Evolutionary conservation across 2,888 invertebrate species (phyloP).

Genomic region (Diplolepis rosae): DNA sequence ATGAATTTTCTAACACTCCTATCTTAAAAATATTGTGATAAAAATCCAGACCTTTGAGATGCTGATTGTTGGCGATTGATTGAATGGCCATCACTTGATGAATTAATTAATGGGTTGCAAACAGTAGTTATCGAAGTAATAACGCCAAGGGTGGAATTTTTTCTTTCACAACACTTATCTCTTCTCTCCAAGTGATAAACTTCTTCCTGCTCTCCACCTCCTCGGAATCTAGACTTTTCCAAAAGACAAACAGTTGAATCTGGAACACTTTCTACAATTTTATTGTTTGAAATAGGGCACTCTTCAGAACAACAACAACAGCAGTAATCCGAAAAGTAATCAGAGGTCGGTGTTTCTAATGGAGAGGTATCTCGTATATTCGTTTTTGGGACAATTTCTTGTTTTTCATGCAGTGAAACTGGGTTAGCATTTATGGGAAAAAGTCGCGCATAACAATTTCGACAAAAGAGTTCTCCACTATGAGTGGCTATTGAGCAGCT

Average conservation of each 20-base stretch:
- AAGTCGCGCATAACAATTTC: conserved; percentile 60
- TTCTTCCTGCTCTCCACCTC: conserved; percentile 45
- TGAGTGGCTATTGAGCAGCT: conserved; percentile 62
- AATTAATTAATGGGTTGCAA: conserved; percentile 34
- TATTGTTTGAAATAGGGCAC: not conserved
- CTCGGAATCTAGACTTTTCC: conserved; percentile 52
- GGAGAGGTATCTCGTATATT: conserved; percentile 22
- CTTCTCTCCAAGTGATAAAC: conserved; percentile 31
- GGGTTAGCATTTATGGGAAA: conserved; percentile 44
- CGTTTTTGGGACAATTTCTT: not conserved
- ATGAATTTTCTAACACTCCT: too few relatives aligned
- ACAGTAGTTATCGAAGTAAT: conserved; percentile 33
- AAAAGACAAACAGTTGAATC: conserved; percentile 15
- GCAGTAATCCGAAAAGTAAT: conserved; percentile 44
- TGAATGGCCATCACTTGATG: conserved; percentile 52
- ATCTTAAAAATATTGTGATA: not conserved
- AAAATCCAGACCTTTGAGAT: not conserved
- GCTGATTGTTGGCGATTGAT: conserved; percentile 43
- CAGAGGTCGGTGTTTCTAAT: conserved; percentile 39
- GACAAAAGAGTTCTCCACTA: conserved; percentile 67
- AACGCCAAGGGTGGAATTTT: conserved; percentile 42
- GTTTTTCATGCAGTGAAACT: not conserved
- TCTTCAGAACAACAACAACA: conserved; percentile 40
- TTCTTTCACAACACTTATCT: conserved; percentile 42
- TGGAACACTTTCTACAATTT: conserved; percentile 23